Evolutionary conservation across 2,888 invertebrate genomes (phyloP), one percentile per base, ranked within the genome.

Genomic region (Thera britannica): DNA sequence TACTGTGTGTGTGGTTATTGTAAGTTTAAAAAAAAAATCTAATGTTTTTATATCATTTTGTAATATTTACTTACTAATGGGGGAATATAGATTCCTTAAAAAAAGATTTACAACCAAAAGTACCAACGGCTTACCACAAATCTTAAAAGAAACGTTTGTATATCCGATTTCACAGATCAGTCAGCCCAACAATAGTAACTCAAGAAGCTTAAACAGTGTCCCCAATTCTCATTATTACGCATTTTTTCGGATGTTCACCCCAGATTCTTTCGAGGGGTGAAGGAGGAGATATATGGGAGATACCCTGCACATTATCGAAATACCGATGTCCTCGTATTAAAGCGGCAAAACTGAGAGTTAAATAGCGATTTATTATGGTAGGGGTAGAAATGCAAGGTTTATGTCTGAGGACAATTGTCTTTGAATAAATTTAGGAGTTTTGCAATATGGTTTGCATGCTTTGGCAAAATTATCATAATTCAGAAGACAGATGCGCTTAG

Each of bases 301-400:
- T 92, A 92, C 90, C 90, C 86, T 85, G 82, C 80, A 82, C 90
- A 92, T 93, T 92, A 93, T 91, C 92, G 91, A 92, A 90, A 92
- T 92, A 88, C 91, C 92, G 83, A 88, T 90, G 90, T 90, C 86
- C 85, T 86, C 83, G 89, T 88, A 91, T 90, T 90, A 89, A 90
- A 90, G 80, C 88, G 85, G 87, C 83, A 87, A 84, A 85, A 90
- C 88, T 89, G 90, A 88, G 89, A 89, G 87, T 91, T 89, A 87
- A 90, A 90, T 89, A 83, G 83, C 89, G 86, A 91, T 92, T 91
- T 92, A 90, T 90, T 87, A 83, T 84, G 75, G 71, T 78, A 79
- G 80, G 83, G 82, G 79, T 76, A 75, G 68, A 67, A 70, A 58
- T 69, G 58, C 65, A 36, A 59, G 54, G 65, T 58, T 55, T 49